Evolutionary conservation across 2,888 invertebrate genomes (phyloP), one percentile per base, ranked within the genome.

Genomic region (Yponomeuta plumbellus): DNA sequence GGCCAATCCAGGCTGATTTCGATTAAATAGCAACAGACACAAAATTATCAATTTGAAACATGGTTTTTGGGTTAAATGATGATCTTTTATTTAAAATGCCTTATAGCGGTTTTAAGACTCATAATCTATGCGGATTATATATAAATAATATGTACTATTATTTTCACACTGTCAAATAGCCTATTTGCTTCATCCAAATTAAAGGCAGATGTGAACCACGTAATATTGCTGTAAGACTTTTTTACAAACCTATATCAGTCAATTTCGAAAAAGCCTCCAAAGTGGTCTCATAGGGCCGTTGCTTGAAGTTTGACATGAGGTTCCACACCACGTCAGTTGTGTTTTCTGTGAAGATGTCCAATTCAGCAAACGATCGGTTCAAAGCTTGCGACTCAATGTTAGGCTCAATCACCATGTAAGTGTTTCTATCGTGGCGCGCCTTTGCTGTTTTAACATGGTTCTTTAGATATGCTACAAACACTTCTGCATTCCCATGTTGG

Each of bases 201-300:
- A n/a, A n/a, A n/a, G n/a, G n/a, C n/a, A n/a, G n/a, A n/a, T n/a
- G n/a, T n/a, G n/a, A n/a, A n/a, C n/a, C n/a, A n/a, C n/a, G n/a
- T n/a, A n/a, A n/a, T n/a, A n/a, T n/a, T n/a, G n/a, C n/a, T n/a
- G n/a, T 34, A 34, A 34, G 34, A 8, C 34, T 8, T 34, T 5
- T 34, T 34, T 6, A 61, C 79, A 91, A 93, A 94, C 91, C 90
- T 77, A 95, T 95, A 84, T 96, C 95, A 13, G 96, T 95, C 26
- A 98, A 93, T 86, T 97, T 97, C 26, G 97, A 95, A 84, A 98
- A 97, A 0, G 97, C 95, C 75, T 96, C 96, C 90, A 97, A 82
- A 0, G 97, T 96, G 0, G 96, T 95, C 77, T 95, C 96, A 77
- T 96, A 96, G 0, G 98, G 97, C 76, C 96, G 80, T 75, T 91